Evolutionary conservation across 1,140 invertebrate genomes (phyloP), one percentile per base, ranked within the genome.

Genomic region (Drosophila kikkawai): DNA sequence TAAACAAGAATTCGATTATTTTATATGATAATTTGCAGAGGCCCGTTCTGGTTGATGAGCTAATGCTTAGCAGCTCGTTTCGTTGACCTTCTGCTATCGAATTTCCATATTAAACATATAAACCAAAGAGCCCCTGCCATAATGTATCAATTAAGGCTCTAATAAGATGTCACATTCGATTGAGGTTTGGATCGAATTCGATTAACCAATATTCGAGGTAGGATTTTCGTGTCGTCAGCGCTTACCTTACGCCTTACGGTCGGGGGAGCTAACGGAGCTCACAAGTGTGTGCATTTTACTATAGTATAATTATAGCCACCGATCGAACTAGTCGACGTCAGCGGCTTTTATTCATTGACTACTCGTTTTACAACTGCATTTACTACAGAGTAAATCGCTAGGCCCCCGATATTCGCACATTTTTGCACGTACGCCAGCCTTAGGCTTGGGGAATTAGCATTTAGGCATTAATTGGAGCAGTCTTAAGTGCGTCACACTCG

Each of bases 341-440:
- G 50, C 19, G 26, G 57, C 51, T 67, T 71, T 74, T 74, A 48
- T 84, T 81, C 61, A 78, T 84, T 86, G 81, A 75, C 61, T 55
- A 61, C 50, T 48, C 39, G 58, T 60, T 65, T 73, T 64, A 79
- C 75, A 80, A 80, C 59, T 82, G 56, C 36, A 56, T 63, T 68
- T 64, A 80, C 67, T 76, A 76, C 74, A 76, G 71, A 75, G 65
- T 56, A 56, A 56, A 56, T 51, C 29, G 37, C 17, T 17, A 22
- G 12, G 42, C 17, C 22, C 22, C 37, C 13, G 36, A 73, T 63
- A 78, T 63, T 77, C 55, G 51, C 53, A 70, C 80, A 83, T 74
- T 83, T 88, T 64, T 60, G 83, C 83, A 87, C 83, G 83, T 87
- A 87, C 58, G n/a, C 70, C 61, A 42, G 29, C 34, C 29, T 42